These are phyloP conservation scores for Phyllostomus hastatus DNA, from an alignment of 2,113 vertebrate species.

Conservation along the genomic window DNA sequence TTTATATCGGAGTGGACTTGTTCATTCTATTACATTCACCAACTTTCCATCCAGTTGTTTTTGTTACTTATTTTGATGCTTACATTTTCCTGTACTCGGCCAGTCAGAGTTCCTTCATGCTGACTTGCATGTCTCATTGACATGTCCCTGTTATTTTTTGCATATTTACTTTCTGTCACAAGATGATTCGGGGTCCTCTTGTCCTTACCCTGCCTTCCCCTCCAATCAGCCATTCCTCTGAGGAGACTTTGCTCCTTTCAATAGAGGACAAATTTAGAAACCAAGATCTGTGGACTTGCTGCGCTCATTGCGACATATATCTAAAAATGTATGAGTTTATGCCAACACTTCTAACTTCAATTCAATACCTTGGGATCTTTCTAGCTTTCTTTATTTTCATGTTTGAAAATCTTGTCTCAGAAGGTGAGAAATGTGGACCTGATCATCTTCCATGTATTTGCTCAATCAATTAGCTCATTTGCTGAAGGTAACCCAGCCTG, in stretches of 20 bases:
- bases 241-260: neutral
- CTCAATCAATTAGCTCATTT: neutral
- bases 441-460: neutral
- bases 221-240: neutral
- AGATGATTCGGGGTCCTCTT: neutral
- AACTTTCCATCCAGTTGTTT: neutral
- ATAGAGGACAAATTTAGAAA: neutral
- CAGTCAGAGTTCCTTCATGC: neutral
- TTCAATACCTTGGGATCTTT: neutral
- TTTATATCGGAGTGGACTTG: neutral
- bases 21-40: neutral
- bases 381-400: neutral
- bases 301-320: neutral
- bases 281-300: neutral
- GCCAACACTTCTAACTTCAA: neutral
- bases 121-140: neutral
- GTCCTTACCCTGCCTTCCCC: neutral
- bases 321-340: neutral
- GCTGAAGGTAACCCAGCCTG: neutral
- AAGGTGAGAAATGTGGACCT: neutral
- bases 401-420: neutral
- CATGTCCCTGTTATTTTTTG: neutral
- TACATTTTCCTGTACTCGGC: neutral
- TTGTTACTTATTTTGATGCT: slow-evolving; percentile 13
- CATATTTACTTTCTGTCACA: neutral